Base-by-base conservation (phyloP, 2,888 invertebrate species). In the Azorinus chamasolen region DNA sequence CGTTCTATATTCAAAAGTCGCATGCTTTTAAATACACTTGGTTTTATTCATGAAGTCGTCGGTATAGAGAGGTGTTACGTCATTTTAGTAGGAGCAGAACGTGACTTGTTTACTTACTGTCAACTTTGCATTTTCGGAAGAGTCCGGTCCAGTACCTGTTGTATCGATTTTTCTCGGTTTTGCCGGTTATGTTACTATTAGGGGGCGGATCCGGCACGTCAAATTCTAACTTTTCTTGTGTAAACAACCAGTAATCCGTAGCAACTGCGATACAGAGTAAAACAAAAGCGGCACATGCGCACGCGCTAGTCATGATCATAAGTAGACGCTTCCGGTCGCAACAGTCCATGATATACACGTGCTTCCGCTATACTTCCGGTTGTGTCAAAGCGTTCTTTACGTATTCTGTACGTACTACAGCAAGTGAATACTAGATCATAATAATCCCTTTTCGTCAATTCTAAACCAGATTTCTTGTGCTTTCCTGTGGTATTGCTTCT, bases 171-270 rank as follows among this genome's bases (percentile, higher is more conserved):
- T 32, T 32, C 32, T 32, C 32, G 4, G 10, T 32, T 32, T 32
- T 32, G 32, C 32, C 10, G 20, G 59, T 58, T 10, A 81, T 76
- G 50, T 87, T 88, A 22, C 83, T 84, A 48, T 83, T 85, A 6
- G 32, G 32, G 10, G 32, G 32, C 32, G 32, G 32, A 32, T 32
- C 32, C 32, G 32, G 32, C 43, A 68, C 75, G n/a, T 78, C 80
- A 24, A 83, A 77, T 39, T 87, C 87, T 22, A 83, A 74, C 59
- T 81, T 83, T 75, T 92, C 91, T 62, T 79, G 87, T 20, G 92
- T 91, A 71, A 85, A 90, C 6, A 92, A 87, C 93, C 93, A 93
- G 85, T 92, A 92, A 79, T 93, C 93, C 43, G 93, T 93, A 51
- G 91, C 90, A 39, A 93, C 92, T 27, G 92, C 91, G 18, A 93